Evolutionary conservation across 2,797 vertebrate species (phyloP).

Genomic region (Tachyglossus aculeatus): DNA sequence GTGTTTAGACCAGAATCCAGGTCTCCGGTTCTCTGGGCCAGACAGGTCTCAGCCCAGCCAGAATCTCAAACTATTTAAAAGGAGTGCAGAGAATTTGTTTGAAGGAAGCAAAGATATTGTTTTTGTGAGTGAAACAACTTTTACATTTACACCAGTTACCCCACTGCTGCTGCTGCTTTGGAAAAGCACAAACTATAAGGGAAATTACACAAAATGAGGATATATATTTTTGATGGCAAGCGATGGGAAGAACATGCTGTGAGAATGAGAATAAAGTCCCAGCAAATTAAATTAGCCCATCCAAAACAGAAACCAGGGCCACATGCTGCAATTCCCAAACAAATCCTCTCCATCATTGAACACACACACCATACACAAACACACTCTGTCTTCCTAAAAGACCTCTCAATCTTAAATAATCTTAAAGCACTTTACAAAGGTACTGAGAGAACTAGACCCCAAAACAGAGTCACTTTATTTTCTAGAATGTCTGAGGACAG

Average conservation of each 20-base stretch:
- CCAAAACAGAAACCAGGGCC: slow-evolving; percentile 36
- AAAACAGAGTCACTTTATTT: neutral
- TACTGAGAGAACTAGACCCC: neutral
- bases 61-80: too few relatives aligned
- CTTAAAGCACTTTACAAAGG: slow-evolving; percentile 16
- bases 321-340: slow-evolving; percentile 21
- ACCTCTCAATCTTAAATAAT: slow-evolving; percentile 27
- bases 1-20: too few relatives aligned
- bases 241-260: slow-evolving; percentile 12
- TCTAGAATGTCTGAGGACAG: too few relatives aligned
- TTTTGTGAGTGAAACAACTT: slow-evolving; percentile 26
- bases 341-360: slow-evolving; percentile 24
- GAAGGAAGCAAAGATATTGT: slow-evolving; percentile 36
- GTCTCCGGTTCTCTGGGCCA: too few relatives aligned
- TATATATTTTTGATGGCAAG: slow-evolving; percentile 37
- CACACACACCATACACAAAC: too few relatives aligned
- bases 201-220: slow-evolving; percentile 50
- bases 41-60: too few relatives aligned
- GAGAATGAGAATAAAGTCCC: slow-evolving; percentile 14
- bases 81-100: slow-evolving; percentile 14
- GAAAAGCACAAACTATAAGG: slow-evolving; percentile 45
- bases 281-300: slow-evolving; percentile 20
- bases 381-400: slow-evolving; percentile 34
- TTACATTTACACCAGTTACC: slow-evolving; percentile 19
- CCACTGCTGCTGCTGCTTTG: slow-evolving; percentile 28